phyloP scores from a whole-genome alignment of 1,140 invertebrate species.

The Dolichoris vasculosae region DNA sequence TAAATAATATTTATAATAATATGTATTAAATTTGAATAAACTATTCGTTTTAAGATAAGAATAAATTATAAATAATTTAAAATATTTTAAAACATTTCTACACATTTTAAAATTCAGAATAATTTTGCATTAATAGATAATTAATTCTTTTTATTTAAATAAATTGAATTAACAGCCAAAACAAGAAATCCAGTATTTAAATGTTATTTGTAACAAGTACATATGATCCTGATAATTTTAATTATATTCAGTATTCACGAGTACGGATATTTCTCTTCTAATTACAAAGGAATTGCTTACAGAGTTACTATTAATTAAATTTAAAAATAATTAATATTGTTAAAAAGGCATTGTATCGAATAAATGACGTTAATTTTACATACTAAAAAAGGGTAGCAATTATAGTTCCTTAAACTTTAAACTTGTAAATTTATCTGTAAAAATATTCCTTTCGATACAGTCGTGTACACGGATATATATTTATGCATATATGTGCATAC shows the following conservation, averaged over 20 bases:
- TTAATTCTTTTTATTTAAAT: not conserved
- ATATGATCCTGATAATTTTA: not conserved
- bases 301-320: not conserved
- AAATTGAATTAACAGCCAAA: not conserved
- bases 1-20: too few species aligned
- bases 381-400: not conserved
- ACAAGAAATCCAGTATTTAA: not conserved
- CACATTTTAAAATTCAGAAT: not conserved
- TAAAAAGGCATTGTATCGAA: not conserved
- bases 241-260: not conserved
- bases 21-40: too few species aligned
- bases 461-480: too few species aligned
- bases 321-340: too few species aligned
- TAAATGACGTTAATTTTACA: not conserved
- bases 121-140: not conserved
- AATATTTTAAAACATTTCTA: not conserved
- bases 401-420: not conserved
- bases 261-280: not conserved
- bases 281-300: not conserved
- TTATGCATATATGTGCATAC: not conserved
- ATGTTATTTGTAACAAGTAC: not conserved
- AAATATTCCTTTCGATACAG: not conserved
- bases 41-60: not conserved
- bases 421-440: not conserved
- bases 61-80: not conserved